phyloP scores from a whole-genome alignment of 2,113 vertebrate species.

The Hypocryptadius cinnamomeus region DNA sequence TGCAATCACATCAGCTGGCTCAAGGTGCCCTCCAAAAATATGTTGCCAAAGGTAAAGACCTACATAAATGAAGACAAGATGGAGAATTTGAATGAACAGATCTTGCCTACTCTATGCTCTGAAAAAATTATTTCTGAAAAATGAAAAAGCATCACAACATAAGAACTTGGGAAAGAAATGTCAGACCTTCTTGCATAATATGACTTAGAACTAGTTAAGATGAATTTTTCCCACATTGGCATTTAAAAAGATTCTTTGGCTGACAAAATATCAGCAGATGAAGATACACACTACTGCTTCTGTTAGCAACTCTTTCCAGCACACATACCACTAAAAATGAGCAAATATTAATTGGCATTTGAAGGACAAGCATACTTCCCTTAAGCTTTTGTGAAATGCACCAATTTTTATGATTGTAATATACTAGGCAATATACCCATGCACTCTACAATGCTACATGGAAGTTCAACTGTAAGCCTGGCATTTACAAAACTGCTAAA shows the following conservation, averaged over 20 bases:
- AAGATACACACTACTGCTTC: neutral
- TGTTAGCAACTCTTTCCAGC: neutral
- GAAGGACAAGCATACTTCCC: neutral
- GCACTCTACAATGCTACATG: neutral
- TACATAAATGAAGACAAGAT: conserved; percentile 28
- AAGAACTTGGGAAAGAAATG: neutral
- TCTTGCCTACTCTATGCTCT: neutral
- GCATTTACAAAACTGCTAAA: neutral
- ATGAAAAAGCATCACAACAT: neutral
- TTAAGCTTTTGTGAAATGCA: neutral
- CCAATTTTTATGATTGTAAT: neutral
- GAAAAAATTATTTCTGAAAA: neutral
- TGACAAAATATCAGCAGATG: neutral
- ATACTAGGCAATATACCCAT: neutral
- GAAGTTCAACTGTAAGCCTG: neutral
- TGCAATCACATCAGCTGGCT: conserved; percentile 80
- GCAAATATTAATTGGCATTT: neutral
- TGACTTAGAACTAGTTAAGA: neutral
- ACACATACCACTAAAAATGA: neutral
- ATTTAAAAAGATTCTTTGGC: neutral
- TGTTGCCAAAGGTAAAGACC: conserved; percentile 97
- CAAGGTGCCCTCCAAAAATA: conserved; percentile 85
- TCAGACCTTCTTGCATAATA: neutral
- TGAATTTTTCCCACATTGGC: fast-evolving
- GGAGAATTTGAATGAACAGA: neutral